Conservation (phyloP, 2,888 invertebrate genomes). For the Acleris sparsana region DNA sequence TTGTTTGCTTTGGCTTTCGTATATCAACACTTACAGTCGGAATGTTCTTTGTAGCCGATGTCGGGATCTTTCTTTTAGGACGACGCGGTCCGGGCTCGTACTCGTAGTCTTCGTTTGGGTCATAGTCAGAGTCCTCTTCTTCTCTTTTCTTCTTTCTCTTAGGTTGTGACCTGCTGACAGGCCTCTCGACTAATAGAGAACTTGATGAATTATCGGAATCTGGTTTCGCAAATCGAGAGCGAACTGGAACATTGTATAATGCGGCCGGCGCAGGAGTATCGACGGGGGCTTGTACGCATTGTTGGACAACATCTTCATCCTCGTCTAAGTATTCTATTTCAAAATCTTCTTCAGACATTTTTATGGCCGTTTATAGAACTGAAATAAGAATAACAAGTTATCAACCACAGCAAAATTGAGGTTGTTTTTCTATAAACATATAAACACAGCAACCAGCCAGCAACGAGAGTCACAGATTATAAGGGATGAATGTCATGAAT, state of each 20-base stretch:
- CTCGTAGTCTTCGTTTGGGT: slow-evolving; percentile 59
- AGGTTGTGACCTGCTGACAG: slow-evolving; percentile 39
- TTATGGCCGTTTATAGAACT: too few relatives aligned
- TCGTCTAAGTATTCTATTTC: slow-evolving; percentile 79
- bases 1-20: slow-evolving; percentile 20
- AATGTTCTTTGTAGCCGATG: slow-evolving; percentile 39
- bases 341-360: slow-evolving; percentile 60
- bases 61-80: slow-evolving; percentile 42
- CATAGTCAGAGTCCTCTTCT: slow-evolving; percentile 70
- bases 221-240: slow-evolving; percentile 7
- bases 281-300: slow-evolving; percentile 59
- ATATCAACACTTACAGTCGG: slow-evolving; percentile 29
- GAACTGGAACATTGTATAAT: slow-evolving; percentile 4
- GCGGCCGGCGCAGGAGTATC: slow-evolving; percentile 26
- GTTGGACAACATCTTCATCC: slow-evolving; percentile 73
- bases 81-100: slow-evolving; percentile 42
- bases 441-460: too few relatives aligned
- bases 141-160: slow-evolving; percentile 51
- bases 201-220: slow-evolving; percentile 36
- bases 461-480: too few relatives aligned
- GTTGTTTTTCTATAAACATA: too few relatives aligned
- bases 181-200: slow-evolving; percentile 55
- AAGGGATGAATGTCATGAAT: too few relatives aligned
- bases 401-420: too few relatives aligned
- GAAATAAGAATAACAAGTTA: too few relatives aligned